Evolutionary conservation across 2,888 invertebrate genomes (phyloP).

Genomic region (Melipona bicolor): DNA sequence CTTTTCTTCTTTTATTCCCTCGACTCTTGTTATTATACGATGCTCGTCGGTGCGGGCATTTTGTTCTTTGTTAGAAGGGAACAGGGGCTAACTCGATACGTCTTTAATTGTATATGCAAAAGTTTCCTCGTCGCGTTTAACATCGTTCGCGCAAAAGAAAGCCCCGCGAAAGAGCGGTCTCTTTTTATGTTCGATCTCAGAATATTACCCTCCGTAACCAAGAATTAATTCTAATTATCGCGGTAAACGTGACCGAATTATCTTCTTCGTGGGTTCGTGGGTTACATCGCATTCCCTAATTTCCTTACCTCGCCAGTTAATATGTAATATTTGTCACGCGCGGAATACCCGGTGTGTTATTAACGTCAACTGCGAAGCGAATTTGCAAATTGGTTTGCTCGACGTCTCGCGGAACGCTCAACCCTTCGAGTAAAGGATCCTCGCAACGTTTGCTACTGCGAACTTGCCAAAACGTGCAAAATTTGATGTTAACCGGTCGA

Average conservation of each 20-base stretch:
- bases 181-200: background rate
- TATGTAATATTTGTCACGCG: background rate
- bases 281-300: background rate
- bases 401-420: background rate
- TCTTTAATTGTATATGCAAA: background rate
- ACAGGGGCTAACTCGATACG: background rate
- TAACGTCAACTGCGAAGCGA: background rate
- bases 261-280: background rate
- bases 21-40: background rate
- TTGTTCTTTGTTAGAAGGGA: background rate
- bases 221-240: constrained; percentile 16
- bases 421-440: background rate
- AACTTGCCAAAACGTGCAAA: background rate
- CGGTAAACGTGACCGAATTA: background rate
- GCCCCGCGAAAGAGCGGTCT: background rate
- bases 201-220: background rate
- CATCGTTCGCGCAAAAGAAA: background rate
- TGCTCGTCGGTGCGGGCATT: background rate
- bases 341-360: background rate
- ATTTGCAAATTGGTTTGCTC: constrained; percentile 20
- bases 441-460: background rate
- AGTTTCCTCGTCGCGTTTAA: background rate
- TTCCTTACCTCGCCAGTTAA: constrained; percentile 28
- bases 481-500: background rate
- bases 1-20: constrained; percentile 14